A percentile compares a stretch with the other conserved stretches of the same genome.
Evolutionary conservation across 2,888 invertebrate species (phyloP).

Genomic region (Dendrolimus houi): DNA sequence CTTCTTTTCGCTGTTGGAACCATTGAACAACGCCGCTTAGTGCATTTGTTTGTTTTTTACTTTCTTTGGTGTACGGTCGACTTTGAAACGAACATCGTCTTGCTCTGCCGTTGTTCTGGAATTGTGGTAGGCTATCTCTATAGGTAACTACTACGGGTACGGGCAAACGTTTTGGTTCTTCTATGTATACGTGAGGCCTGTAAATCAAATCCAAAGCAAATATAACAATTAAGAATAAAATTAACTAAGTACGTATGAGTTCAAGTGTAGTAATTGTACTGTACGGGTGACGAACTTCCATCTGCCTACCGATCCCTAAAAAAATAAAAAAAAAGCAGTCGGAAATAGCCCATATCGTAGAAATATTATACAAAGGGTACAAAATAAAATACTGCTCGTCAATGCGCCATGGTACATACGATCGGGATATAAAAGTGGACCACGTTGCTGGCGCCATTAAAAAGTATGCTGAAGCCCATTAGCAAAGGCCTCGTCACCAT

Average conservation of each 20-base stretch:
- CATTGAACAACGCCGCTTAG: constrained; percentile 15
- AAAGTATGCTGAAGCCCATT: too few species aligned
- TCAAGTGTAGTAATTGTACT: too few species aligned
- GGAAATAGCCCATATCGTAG: too few species aligned
- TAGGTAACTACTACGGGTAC: constrained; percentile 25
- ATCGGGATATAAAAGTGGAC: too few species aligned
- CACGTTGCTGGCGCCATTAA: too few species aligned
- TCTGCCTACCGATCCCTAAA: too few species aligned
- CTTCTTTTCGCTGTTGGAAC: constrained; percentile 20
- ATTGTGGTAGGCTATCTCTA: constrained; percentile 12
- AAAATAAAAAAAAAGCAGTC: too few species aligned
- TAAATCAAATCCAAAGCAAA: too few species aligned
- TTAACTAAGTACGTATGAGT: too few species aligned
- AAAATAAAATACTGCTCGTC: constrained; percentile 3
- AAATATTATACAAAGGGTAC: neutral
- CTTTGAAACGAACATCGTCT: constrained; percentile 10
- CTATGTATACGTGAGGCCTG: constrained; percentile 29
- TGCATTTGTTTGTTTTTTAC: constrained; percentile 4
- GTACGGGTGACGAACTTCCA: too few species aligned
- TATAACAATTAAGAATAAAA: too few species aligned
- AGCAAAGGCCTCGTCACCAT: too few species aligned
- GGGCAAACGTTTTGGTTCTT: constrained; percentile 21
- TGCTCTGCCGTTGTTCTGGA: constrained; percentile 10
- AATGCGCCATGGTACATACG: constrained; percentile 4
- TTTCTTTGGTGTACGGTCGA: constrained; percentile 2